Percentiles rank a stretch among this genome's conserved stretches.
phyloP scores from a whole-genome alignment of 2,113 vertebrate genomes.

The Pangasianodon gigas region DNA sequence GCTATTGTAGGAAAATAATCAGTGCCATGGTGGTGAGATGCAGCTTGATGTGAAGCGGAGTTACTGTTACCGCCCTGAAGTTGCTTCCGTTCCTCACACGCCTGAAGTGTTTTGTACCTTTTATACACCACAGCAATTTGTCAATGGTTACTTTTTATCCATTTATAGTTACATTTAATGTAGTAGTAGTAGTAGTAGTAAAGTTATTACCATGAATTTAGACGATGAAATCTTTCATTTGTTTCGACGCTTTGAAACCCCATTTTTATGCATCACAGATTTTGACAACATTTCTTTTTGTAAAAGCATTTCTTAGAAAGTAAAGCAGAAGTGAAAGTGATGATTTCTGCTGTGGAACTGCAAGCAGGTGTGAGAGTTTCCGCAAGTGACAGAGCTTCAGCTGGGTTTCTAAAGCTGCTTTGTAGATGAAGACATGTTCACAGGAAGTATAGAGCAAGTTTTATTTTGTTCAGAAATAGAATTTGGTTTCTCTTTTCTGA shows the following conservation, averaged over 20 bases:
- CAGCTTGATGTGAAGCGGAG: too few species aligned
- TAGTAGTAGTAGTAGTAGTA: not conserved
- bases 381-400: not conserved
- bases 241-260: not conserved
- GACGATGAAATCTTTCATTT: too few species aligned
- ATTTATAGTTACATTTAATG: too few species aligned
- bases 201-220: not conserved
- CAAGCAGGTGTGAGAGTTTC: not conserved
- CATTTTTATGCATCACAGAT: not conserved
- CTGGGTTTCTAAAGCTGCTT: not conserved
- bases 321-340: not conserved
- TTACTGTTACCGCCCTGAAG: too few species aligned
- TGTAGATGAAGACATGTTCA: not conserved
- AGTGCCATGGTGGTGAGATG: too few species aligned
- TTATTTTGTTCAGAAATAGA: not conserved
- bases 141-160: not conserved
- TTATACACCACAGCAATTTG: not conserved
- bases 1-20: too few species aligned
- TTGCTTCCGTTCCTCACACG: not conserved
- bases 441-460: not conserved
- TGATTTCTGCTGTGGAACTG: not conserved
- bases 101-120: not conserved
- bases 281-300: not conserved
- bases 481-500: not conserved
- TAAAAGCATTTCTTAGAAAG: constrained; percentile 7